phyloP scores from a whole-genome alignment of 2,888 invertebrate species.

The Miltochrista miniata region DNA sequence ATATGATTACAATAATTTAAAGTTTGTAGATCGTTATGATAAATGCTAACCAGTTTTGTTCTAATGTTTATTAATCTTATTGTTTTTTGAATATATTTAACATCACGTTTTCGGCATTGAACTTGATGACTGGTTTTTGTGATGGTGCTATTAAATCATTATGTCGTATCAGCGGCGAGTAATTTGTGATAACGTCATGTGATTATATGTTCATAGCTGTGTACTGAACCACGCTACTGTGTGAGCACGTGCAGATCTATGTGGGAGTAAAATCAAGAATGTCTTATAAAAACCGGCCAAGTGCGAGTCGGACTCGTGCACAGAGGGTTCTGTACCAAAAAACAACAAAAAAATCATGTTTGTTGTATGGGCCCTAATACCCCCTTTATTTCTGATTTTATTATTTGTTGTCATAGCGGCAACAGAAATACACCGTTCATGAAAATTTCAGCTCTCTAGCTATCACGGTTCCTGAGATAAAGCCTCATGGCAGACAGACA shows the following conservation, averaged over 20 bases:
- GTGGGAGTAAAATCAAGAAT: neutral
- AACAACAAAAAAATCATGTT: too few relatives aligned
- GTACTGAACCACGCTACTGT: neutral
- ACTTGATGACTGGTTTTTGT: conserved; percentile 16
- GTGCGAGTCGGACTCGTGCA: too few relatives aligned
- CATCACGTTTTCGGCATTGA: conserved; percentile 6
- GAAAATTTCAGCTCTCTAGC: too few relatives aligned
- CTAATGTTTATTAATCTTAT: conserved; percentile 12
- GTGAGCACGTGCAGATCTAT: neutral
- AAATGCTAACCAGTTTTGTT: conserved; percentile 7
- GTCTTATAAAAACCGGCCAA: neutral
- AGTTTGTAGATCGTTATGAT: neutral
- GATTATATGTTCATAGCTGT: neutral
- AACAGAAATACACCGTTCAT: too few relatives aligned
- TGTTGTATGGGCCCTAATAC: too few relatives aligned
- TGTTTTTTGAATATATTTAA: conserved; percentile 22
- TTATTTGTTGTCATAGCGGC: too few relatives aligned
- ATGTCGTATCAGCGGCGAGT: neutral
- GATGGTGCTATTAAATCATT: conserved; percentile 15
- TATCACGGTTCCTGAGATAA: too few relatives aligned
- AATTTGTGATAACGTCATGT: neutral
- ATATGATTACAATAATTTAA: too few relatives aligned
- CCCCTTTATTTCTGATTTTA: too few relatives aligned
- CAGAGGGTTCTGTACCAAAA: too few relatives aligned
- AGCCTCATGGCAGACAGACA: too few relatives aligned